A percentile compares a stretch with the other conserved stretches of the same genome.
Conservation (phyloP, 2,797 vertebrate genomes). For the Geotrypetes seraphini region DNA sequence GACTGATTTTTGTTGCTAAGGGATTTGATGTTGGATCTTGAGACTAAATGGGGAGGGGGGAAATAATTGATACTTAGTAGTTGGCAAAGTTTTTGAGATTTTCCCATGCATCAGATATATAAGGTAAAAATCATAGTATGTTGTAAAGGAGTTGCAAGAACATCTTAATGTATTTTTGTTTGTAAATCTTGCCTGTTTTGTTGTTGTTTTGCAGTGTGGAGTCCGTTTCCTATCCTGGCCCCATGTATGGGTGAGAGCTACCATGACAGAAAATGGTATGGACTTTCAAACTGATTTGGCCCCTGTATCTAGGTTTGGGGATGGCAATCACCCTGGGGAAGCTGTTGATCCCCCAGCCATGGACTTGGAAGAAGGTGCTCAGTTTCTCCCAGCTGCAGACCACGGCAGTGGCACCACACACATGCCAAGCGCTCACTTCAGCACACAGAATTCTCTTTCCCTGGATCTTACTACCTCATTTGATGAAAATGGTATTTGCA, state of each 20-base stretch:
- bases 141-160: no score
- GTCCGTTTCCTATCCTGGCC: accelerated
- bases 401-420: accelerated
- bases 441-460: neutral
- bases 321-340: neutral
- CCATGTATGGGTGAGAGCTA: neutral
- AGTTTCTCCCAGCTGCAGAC: accelerated
- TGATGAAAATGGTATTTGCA: neutral
- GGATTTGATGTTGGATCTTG: no score
- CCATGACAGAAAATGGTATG: slow-evolving; percentile 5
- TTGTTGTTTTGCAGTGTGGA: neutral
- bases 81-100: no score
- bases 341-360: slow-evolving; percentile 14
- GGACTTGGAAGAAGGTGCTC: slow-evolving; percentile 23
- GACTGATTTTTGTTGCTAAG: no score
- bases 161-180: no score
- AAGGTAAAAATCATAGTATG: no score
- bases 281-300: slow-evolving; percentile 3
- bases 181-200: no score
- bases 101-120: no score
- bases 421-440: accelerated
- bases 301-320: accelerated
- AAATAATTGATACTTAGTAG: no score
- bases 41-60: no score
- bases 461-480: accelerated